Percentiles rank a stretch among this genome's conserved stretches.
Evolutionary conservation across 1,140 invertebrate genomes (phyloP).

Genomic region (Drosophila repleta): DNA sequence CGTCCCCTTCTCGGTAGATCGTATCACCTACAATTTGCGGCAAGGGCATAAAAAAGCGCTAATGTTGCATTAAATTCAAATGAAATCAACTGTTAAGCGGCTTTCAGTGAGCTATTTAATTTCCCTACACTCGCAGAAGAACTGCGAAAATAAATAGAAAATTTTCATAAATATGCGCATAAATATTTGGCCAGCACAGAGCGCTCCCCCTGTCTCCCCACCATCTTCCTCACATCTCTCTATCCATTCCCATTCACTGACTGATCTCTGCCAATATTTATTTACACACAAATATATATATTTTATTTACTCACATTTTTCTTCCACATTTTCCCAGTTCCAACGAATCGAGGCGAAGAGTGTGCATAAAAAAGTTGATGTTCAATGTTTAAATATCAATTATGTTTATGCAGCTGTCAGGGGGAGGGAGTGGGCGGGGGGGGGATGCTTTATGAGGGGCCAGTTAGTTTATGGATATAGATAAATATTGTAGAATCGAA

Average conservation of each 20-base stretch:
- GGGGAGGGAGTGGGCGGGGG: neutral
- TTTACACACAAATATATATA: slow-evolving; percentile 31
- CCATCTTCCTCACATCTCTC: neutral
- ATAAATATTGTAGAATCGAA: no score
- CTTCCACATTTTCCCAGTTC: slow-evolving; percentile 9
- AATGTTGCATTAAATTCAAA: slow-evolving; percentile 82
- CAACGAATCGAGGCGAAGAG: slow-evolving; percentile 31
- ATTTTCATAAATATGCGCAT: slow-evolving; percentile 70
- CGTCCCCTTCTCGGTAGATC: slow-evolving; percentile 33
- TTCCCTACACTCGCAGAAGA: slow-evolving; percentile 39
- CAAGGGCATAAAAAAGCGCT: slow-evolving; percentile 70
- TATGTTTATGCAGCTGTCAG: slow-evolving; percentile 48
- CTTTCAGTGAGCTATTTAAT: slow-evolving; percentile 82
- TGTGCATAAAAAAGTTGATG: slow-evolving; percentile 29
- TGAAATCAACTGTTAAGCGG: slow-evolving; percentile 81
- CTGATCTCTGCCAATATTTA: slow-evolving; percentile 40
- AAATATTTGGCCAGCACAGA: slow-evolving; percentile 46
- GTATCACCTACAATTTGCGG: slow-evolving; percentile 59
- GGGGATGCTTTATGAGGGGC: neutral
- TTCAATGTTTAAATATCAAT: slow-evolving; percentile 31
- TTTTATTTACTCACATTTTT: slow-evolving; percentile 41
- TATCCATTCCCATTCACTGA: neutral
- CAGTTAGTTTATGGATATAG: no score
- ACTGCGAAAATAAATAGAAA: slow-evolving; percentile 57
- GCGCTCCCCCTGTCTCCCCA: neutral